These are phyloP conservation scores for Electrona antarctica DNA, from an alignment of 2,113 vertebrate genomes.

Conservation along the genomic window DNA sequence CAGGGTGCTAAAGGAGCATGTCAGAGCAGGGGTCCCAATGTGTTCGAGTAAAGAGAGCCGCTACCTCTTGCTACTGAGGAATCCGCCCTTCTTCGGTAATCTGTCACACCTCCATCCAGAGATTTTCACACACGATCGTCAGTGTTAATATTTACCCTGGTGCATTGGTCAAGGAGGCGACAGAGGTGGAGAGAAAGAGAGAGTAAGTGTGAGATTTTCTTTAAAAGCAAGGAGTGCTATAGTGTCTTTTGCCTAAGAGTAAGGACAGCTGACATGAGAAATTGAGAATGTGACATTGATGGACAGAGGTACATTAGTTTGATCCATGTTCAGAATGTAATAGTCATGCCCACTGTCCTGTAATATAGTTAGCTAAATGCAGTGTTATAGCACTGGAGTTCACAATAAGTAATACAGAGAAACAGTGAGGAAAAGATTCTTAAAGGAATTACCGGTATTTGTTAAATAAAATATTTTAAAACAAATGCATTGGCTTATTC, in stretches of 20 bases:
- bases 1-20: slow-evolving; percentile 84
- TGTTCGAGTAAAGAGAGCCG: slow-evolving; percentile 75
- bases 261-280: slow-evolving; percentile 17
- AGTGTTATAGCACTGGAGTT: too few species aligned
- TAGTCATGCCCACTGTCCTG: too few species aligned
- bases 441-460: too few species aligned
- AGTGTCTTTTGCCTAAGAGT: slow-evolving; percentile 30
- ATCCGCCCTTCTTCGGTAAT: slow-evolving; percentile 79
- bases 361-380: too few species aligned
- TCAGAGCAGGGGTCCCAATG: slow-evolving; percentile 74
- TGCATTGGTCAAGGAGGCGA: slow-evolving; percentile 68
- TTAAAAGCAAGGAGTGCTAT: slow-evolving; percentile 32
- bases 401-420: too few species aligned
- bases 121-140: slow-evolving; percentile 85
- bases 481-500: neutral
- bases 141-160: slow-evolving; percentile 87
- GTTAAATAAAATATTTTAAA: neutral
- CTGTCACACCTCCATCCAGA: slow-evolving; percentile 78
- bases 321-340: neutral
- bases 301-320: neutral
- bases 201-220: slow-evolving; percentile 41
- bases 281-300: slow-evolving; percentile 18
- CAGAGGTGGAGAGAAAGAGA: slow-evolving; percentile 51
- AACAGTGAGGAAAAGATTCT: too few species aligned
- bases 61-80: slow-evolving; percentile 80